Percentiles rank a stretch among this genome's conserved stretches.
Evolutionary conservation across 2,797 vertebrate genomes (phyloP).

Genomic region (Chromis chromis): DNA sequence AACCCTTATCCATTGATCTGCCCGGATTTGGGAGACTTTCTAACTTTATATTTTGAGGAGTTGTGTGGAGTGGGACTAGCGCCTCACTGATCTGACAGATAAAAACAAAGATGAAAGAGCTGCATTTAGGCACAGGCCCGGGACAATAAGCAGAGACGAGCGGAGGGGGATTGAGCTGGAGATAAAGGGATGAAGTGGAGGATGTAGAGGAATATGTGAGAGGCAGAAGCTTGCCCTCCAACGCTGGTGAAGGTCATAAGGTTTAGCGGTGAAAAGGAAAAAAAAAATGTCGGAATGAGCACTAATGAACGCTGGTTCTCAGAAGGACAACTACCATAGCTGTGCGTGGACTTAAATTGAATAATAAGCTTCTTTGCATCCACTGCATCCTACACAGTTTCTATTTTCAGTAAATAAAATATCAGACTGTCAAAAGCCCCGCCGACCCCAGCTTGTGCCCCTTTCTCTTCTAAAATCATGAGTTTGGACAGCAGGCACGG

Average conservation of each 20-base stretch:
- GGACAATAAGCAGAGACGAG: conserved; percentile 72
- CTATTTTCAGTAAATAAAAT: conserved; percentile 47
- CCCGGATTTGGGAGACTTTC: conserved; percentile 78
- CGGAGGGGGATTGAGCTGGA: conserved; percentile 55
- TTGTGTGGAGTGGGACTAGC: conserved; percentile 71
- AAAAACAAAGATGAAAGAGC: conserved; percentile 83
- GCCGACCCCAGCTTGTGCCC: background rate
- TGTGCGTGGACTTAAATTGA: conserved; percentile 15
- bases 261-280: conserved; percentile 10
- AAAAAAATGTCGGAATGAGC: background rate
- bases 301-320: background rate
- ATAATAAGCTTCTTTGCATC: conserved; percentile 21
- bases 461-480: conserved; percentile 2
- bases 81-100: conserved; percentile 81
- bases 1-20: conserved; percentile 83
- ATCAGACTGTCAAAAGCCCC: conserved; percentile 38
- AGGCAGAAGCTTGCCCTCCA: conserved; percentile 49
- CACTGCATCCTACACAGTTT: conserved; percentile 1
- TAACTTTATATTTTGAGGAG: conserved; percentile 82
- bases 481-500: conserved; percentile 21
- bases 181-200: conserved; percentile 75
- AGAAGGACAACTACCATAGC: background rate
- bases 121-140: conserved; percentile 75
- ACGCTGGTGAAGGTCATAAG: conserved; percentile 54
- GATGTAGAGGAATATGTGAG: conserved; percentile 53